phyloP scores from a whole-genome alignment of 1,140 invertebrate genomes.

The Helicoverpa zea region DNA sequence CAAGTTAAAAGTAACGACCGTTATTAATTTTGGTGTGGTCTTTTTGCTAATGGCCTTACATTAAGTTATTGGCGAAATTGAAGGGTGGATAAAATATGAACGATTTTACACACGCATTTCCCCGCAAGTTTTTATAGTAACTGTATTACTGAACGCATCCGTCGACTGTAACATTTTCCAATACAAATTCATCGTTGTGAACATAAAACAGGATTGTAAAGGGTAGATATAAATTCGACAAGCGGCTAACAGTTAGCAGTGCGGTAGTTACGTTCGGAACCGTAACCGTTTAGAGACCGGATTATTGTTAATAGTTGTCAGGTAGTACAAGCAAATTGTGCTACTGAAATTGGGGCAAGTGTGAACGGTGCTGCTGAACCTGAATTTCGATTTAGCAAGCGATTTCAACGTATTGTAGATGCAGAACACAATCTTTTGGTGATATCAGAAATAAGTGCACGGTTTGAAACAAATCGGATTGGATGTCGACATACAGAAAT shows the following conservation, averaged over 20 bases:
- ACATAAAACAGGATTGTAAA: conserved; percentile 26
- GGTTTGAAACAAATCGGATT: neutral
- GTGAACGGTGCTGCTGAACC: neutral
- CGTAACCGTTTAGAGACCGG: conserved; percentile 29
- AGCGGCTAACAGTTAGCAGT: neutral
- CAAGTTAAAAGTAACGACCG: conserved; percentile 11
- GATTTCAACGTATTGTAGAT: neutral
- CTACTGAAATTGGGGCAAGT: conserved; percentile 27
- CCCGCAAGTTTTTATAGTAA: neutral
- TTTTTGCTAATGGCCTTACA: conserved; percentile 2
- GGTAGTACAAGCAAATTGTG: conserved; percentile 29
- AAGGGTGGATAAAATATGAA: neutral
- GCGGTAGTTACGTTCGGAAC: conserved; percentile 11
- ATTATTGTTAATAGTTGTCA: conserved; percentile 46
- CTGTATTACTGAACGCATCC: neutral
- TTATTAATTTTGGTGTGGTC: conserved; percentile 7
- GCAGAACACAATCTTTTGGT: neutral
- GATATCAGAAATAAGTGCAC: neutral
- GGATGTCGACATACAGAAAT: neutral
- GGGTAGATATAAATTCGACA: conserved; percentile 17
- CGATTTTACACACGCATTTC: neutral
- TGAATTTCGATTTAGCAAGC: neutral
- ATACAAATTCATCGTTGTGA: conserved; percentile 24
- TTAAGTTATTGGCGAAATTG: neutral
- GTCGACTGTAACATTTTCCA: conserved; percentile 25